Evolutionary conservation across 2,888 invertebrate species (phyloP), one percentile per base, ranked within the genome.

Genomic region (Aricia artaxerxes): DNA sequence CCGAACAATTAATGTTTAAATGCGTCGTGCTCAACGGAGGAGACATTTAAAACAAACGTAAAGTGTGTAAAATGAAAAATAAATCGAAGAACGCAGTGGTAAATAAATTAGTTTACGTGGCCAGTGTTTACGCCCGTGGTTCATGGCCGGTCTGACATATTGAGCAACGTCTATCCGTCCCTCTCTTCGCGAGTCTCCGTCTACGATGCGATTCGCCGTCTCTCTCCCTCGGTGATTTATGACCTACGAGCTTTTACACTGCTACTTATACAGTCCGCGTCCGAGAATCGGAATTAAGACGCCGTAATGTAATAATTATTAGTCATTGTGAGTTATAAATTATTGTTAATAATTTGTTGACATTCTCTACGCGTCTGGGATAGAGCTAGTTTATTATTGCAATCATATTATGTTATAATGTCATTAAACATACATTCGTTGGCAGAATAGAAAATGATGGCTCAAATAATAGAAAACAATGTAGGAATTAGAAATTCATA

Each of bases 241-340:
- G 86, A 87, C 86, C 82, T 85, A 87, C 85, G 86, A 88, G 87
- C 86, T 89, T 89, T 88, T 86, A 85, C 84, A 85, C 83, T 86
- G 89, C 89, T 91, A 90, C 89, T 90, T 89, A 87, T 88, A 87
- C 86, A 87, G 88, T 87, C 85, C 86, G 87, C 87, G 88, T 88
- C 84, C 85, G 87, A 89, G 90, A 90, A 91, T 90, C 89, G 87
- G 87, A 87, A 89, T 91, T 89, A 91, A 89, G 89, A 88, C 85
- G 88, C 87, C 87, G 89, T 91, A 89, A 89, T 90, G 87, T 89
- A 88, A 91, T 91, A 89, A 90, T 90, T 89, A 89, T 88, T 89
- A 89, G 88, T 87, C 84, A 86, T 88, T 77, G 72, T 79, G 76
- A 78, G 77, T 80, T 80, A 81, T 89, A 88, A 87, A 80, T 79